Percentiles rank a stretch among this genome's conserved stretches.
These are phyloP conservation scores for Nibea coibor DNA, from an alignment of 2,113 vertebrate genomes.

Conservation along the genomic window DNA sequence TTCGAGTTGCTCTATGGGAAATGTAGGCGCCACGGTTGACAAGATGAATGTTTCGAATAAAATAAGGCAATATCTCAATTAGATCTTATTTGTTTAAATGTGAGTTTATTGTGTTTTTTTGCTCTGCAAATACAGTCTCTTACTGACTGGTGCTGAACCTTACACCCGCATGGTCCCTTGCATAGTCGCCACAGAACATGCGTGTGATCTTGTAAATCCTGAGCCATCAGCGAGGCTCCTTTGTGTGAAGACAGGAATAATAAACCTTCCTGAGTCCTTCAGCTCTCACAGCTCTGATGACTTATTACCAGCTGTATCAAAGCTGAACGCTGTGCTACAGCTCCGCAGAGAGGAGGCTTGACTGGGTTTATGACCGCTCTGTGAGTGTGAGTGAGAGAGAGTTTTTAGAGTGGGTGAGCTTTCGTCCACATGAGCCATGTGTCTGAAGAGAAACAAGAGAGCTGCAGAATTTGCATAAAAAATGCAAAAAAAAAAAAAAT, in stretches of 20 bases:
- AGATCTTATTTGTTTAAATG: neutral
- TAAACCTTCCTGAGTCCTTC: constrained; percentile 51
- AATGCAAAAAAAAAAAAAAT: too few relatives aligned
- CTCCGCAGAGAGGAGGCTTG: constrained; percentile 25
- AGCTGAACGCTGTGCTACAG: constrained; percentile 38
- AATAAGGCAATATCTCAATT: neutral
- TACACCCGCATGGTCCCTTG: neutral
- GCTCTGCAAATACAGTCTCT: neutral
- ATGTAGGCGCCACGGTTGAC: neutral
- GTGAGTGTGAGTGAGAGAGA: too few relatives aligned
- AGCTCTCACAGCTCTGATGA: constrained; percentile 59
- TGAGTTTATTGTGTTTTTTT: too few relatives aligned
- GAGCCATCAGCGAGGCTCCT: constrained; percentile 12
- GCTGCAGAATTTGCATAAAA: neutral
- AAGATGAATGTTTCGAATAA: too few relatives aligned
- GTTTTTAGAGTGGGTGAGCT: neutral
- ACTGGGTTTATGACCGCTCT: constrained; percentile 13
- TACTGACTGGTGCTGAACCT: neutral
- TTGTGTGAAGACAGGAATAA: constrained; percentile 38
- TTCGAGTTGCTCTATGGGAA: neutral
- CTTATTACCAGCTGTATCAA: constrained; percentile 57
- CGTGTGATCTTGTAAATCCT: constrained; percentile 34
- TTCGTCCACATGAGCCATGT: neutral
- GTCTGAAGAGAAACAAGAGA: neutral
- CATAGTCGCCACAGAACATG: neutral